Percentiles rank a stretch among this genome's conserved stretches.
These are phyloP conservation scores for Callaeas wilsoni DNA, from an alignment of 2,113 vertebrate genomes.

Conservation along the genomic window DNA sequence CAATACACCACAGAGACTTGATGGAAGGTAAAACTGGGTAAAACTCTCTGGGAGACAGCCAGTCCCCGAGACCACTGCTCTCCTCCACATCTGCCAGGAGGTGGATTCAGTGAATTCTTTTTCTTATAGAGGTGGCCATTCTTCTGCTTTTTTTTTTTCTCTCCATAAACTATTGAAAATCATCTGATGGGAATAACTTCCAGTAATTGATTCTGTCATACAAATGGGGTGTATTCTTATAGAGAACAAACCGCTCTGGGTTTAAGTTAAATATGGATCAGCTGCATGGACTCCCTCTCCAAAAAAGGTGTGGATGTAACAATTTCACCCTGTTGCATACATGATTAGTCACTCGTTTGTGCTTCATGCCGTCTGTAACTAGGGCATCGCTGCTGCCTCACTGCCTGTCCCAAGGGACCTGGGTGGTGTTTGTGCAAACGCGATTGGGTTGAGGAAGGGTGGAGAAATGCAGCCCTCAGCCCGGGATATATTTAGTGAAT, in stretches of 20 bases:
- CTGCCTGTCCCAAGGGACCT: background rate
- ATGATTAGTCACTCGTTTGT: background rate
- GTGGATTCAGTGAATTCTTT: background rate
- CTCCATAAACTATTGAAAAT: background rate
- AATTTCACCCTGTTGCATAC: background rate
- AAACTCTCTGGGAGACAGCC: background rate
- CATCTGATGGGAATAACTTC: background rate
- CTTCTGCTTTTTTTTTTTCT: background rate
- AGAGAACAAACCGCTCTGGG: background rate
- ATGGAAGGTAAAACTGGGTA: background rate
- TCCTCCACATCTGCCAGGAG: background rate
- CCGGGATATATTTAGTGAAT: slow-evolving; percentile 61
- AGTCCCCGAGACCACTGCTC: background rate
- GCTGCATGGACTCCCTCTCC: background rate
- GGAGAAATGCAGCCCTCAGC: slow-evolving; percentile 41
- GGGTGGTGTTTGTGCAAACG: background rate
- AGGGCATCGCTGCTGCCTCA: background rate
- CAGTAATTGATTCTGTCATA: background rate
- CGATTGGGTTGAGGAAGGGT: slow-evolving; percentile 35
- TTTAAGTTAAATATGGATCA: background rate
- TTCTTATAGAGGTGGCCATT: background rate
- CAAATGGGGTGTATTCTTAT: background rate
- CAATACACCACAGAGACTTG: background rate
- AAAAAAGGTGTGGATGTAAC: background rate
- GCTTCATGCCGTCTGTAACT: background rate